Conservation (phyloP, 2,113 vertebrate genomes). For the Rousettus leschenaultii region DNA sequence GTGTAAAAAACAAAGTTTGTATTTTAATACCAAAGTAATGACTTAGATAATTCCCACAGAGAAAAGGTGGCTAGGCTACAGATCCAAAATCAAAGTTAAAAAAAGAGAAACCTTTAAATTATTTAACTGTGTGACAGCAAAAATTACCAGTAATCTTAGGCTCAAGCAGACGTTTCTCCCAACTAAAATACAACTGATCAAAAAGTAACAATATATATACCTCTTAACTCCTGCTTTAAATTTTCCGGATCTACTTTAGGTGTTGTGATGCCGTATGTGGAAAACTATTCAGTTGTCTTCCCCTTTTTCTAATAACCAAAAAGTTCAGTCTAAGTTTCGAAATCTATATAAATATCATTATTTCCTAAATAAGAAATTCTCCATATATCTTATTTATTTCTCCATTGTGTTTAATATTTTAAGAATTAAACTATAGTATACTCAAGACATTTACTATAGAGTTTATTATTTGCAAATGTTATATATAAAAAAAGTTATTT, state of each 20-base stretch:
- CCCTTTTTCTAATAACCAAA: background rate
- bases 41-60: background rate
- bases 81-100: background rate
- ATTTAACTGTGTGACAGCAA: background rate
- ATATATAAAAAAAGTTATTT: background rate
- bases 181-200: background rate
- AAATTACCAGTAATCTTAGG: background rate
- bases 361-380: conserved; percentile 23
- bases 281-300: background rate
- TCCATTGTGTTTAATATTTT: conserved; percentile 5
- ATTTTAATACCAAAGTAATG: conserved; percentile 25
- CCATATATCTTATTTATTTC: background rate
- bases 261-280: background rate
- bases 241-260: background rate
- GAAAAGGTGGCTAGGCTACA: background rate
- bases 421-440: background rate
- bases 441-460: background rate
- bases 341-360: background rate
- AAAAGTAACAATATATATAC: background rate
- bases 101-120: background rate
- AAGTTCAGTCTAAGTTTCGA: conserved; percentile 8
- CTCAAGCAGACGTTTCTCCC: background rate
- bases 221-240: background rate
- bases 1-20: background rate
- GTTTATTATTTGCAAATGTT: conserved; percentile 29